phyloP scores from a whole-genome alignment of 2,797 vertebrate species.

The Aselliscus stoliczkanus region DNA sequence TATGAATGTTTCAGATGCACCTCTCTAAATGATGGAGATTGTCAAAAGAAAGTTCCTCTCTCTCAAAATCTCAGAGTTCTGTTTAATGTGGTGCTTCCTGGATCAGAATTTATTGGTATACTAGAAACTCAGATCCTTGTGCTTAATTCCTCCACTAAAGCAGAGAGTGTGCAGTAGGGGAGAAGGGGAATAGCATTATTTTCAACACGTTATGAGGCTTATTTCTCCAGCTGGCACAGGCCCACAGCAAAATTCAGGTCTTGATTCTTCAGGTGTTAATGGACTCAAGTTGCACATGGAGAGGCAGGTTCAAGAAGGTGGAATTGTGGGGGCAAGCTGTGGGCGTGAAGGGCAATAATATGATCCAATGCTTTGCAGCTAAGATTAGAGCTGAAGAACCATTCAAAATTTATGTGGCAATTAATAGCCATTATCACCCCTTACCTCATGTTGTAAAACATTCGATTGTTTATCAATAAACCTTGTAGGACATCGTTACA shows the following conservation, averaged over 20 bases:
- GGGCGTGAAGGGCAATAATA: not conserved
- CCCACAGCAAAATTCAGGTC: not conserved
- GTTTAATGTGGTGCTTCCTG: not conserved
- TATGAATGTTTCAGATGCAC: not conserved
- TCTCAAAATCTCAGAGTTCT: not conserved
- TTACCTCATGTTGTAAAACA: not conserved
- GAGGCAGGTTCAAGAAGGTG: not conserved
- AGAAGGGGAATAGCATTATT: not conserved
- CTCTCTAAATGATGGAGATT: not conserved
- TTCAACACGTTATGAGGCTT: not conserved
- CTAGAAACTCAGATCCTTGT: not conserved
- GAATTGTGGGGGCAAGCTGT: not conserved
- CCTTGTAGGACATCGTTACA: not conserved
- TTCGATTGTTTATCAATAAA: constrained; percentile 19
- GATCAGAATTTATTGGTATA: not conserved
- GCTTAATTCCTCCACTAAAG: not conserved
- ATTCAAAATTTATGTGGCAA: constrained; percentile 3
- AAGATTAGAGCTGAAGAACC: not conserved
- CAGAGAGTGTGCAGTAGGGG: not conserved
- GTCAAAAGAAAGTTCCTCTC: not conserved
- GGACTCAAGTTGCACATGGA: not conserved
- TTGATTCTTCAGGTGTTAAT: not conserved
- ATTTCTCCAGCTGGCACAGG: not conserved
- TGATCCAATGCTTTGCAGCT: not conserved
- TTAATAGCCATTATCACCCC: not conserved